phyloP scores from a whole-genome alignment of 1,140 invertebrate genomes.

The Drosophila quadrilineata region DNA sequence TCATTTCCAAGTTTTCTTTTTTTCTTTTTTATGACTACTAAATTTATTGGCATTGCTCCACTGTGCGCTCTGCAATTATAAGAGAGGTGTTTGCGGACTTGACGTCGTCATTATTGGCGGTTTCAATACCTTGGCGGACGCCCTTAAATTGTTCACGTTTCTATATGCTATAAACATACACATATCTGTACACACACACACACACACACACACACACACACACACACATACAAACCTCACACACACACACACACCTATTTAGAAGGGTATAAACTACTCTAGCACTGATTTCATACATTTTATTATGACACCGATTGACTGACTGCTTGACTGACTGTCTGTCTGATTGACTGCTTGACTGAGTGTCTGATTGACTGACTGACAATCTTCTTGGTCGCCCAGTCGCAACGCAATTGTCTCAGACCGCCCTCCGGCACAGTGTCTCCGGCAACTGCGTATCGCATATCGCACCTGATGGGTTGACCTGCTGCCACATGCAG shows the following conservation, averaged over 20 bases:
- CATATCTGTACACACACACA: not conserved
- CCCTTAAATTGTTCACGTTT: constrained; percentile 45
- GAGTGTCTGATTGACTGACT: constrained; percentile 14
- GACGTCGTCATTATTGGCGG: constrained; percentile 36
- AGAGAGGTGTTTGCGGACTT: constrained; percentile 43
- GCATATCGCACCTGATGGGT: constrained; percentile 77
- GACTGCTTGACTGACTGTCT: too few relatives aligned
- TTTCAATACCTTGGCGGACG: constrained; percentile 55
- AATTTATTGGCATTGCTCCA: not conserved
- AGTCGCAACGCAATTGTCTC: constrained; percentile 71
- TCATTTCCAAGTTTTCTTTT: not conserved
- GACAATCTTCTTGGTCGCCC: constrained; percentile 71
- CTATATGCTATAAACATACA: not conserved
- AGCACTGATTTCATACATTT: too few relatives aligned
- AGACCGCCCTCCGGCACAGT: constrained; percentile 65
- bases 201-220: not conserved
- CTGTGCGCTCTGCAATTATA: constrained; percentile 52
- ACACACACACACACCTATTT: too few relatives aligned
- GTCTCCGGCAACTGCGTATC: constrained; percentile 69
- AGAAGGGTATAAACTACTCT: too few relatives aligned
- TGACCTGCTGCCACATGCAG: constrained; percentile 15
- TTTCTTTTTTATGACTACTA: not conserved
- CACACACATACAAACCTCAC: not conserved
- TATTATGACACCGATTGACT: too few relatives aligned
- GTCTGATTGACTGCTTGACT: constrained; percentile 9